Evolutionary conservation across 2,888 invertebrate genomes (phyloP).

Genomic region (Scaptomyza polygonia): DNA sequence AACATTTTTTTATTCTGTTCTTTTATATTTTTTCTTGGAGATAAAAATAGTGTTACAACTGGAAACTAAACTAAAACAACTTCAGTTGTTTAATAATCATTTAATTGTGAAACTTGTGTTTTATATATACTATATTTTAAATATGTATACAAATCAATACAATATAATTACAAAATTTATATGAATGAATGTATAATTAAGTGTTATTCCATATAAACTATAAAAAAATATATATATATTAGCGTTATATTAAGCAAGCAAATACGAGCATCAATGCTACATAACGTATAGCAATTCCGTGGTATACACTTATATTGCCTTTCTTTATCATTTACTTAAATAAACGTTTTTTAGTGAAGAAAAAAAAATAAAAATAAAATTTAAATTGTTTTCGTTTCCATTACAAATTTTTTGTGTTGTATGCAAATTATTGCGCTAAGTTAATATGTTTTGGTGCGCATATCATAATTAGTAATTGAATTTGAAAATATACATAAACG

Average conservation of each 20-base stretch:
- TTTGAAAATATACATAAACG: slow-evolving; percentile 59
- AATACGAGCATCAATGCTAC: slow-evolving; percentile 64
- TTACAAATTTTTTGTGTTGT: slow-evolving; percentile 32
- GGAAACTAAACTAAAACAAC: neutral
- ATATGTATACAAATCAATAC: slow-evolving; percentile 62
- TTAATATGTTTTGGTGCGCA: slow-evolving; percentile 70
- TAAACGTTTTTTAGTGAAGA: slow-evolving; percentile 64
- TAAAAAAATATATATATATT: slow-evolving; percentile 57
- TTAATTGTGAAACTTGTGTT: slow-evolving; percentile 34
- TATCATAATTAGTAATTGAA: slow-evolving; percentile 70
- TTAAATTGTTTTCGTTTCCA: slow-evolving; percentile 28
- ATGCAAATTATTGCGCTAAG: slow-evolving; percentile 56
- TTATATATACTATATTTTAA: slow-evolving; percentile 56
- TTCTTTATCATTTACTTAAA: slow-evolving; percentile 75
- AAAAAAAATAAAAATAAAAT: slow-evolving; percentile 2
- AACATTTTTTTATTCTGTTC: slow-evolving; percentile 12
- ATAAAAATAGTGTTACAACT: slow-evolving; percentile 18
- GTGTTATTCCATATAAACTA: slow-evolving; percentile 83
- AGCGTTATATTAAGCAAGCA: slow-evolving; percentile 66
- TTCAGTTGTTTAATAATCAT: slow-evolving; percentile 31
- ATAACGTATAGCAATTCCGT: too few species aligned
- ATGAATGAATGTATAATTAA: slow-evolving; percentile 81
- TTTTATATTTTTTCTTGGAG: slow-evolving; percentile 7
- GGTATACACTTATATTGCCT: slow-evolving; percentile 74
- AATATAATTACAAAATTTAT: slow-evolving; percentile 50